Conservation (phyloP, 2,888 invertebrate species). For the Pachydiplax longipennis region DNA sequence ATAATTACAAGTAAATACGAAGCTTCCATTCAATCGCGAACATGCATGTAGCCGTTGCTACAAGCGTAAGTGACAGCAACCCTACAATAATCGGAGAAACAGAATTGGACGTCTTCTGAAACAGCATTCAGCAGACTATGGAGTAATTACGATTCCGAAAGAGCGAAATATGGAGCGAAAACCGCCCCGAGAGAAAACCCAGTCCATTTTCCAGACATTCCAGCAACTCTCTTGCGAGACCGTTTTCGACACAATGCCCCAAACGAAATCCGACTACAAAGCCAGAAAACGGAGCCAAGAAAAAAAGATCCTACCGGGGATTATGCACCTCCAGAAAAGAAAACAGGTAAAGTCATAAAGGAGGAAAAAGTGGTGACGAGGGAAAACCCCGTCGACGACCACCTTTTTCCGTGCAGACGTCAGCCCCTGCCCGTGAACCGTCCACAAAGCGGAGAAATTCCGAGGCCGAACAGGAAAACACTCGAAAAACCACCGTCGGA, state of each 20-base stretch:
- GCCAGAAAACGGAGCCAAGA: not conserved
- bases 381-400: not conserved
- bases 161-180: no score
- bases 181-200: not conserved
- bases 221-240: not conserved
- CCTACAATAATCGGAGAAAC: no score
- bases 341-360: not conserved
- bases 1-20: not conserved
- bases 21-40: not conserved
- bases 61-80: no score
- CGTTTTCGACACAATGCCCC: not conserved
- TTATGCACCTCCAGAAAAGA: not conserved
- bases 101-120: no score
- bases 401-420: not conserved
- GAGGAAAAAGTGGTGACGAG: not conserved
- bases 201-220: not conserved
- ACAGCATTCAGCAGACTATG: no score
- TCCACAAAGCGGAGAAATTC: not conserved
- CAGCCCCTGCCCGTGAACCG: conserved; percentile 6
- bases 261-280: not conserved
- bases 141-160: no score
- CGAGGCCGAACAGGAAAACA: not conserved
- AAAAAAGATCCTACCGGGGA: not conserved
- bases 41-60: no score
- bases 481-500: not conserved